Percentiles rank a stretch among this genome's conserved stretches.
Evolutionary conservation across 2,113 vertebrate genomes (phyloP).

Genomic region (Urocitellus parryii): DNA sequence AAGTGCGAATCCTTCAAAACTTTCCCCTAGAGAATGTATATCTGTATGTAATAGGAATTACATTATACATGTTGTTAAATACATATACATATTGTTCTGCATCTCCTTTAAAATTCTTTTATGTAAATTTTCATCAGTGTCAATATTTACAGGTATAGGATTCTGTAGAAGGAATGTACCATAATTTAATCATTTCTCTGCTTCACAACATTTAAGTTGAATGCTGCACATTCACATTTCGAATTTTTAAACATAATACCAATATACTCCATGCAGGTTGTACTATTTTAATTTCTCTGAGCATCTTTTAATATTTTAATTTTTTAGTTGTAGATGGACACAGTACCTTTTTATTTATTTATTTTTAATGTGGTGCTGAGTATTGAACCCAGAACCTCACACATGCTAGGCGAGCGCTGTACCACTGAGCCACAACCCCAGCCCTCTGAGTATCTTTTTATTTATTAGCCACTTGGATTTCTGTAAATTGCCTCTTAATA

Average conservation of each 20-base stretch:
- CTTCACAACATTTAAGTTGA: neutral
- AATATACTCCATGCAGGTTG: neutral
- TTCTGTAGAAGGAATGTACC: neutral
- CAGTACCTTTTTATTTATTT: too few relatives aligned
- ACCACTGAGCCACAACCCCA: too few relatives aligned
- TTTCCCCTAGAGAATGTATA: neutral
- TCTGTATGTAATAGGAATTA: too few relatives aligned
- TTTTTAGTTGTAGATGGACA: too few relatives aligned
- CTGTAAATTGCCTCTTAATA: neutral
- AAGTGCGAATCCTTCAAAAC: neutral
- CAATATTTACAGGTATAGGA: neutral
- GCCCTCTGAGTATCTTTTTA: neutral
- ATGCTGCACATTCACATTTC: neutral
- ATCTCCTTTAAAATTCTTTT: neutral
- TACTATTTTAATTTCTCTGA: slow-evolving; percentile 18
- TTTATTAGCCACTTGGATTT: slow-evolving; percentile 5
- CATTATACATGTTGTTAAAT: too few relatives aligned
- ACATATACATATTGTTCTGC: neutral
- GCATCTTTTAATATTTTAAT: neutral
- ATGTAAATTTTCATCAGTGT: neutral
- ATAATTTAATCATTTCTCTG: slow-evolving; percentile 25
- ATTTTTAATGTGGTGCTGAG: too few relatives aligned
- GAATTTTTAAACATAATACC: neutral
- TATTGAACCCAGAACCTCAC: too few relatives aligned
- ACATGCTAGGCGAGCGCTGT: too few relatives aligned